Evolutionary conservation across 23 tunicate species (phyloP).

Genomic region (Trididemnum nubilum): DNA sequence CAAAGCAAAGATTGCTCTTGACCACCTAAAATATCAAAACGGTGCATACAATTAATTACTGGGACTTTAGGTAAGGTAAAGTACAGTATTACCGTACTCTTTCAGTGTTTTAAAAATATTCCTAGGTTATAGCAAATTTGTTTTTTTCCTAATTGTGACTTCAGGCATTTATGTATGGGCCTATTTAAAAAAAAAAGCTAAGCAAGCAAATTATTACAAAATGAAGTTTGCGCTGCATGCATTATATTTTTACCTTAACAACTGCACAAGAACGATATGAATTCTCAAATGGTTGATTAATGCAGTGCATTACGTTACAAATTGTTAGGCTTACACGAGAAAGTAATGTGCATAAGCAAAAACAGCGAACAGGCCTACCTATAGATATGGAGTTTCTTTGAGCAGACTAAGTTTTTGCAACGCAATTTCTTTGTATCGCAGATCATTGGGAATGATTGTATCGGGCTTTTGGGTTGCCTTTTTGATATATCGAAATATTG

Average conservation of each 20-base stretch:
- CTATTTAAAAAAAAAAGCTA: too few relatives aligned
- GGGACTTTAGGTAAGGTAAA: too few relatives aligned
- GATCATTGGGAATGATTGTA: not conserved
- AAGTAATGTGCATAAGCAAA: not conserved
- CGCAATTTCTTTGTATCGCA: not conserved
- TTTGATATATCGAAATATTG: not conserved
- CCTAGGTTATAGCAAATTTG: too few relatives aligned
- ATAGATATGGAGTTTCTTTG: not conserved
- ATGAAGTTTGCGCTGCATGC: not conserved
- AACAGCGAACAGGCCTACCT: not conserved
- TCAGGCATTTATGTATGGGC: too few relatives aligned
- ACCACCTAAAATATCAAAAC: too few relatives aligned
- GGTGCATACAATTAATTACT: too few relatives aligned
- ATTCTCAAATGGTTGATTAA: not conserved
- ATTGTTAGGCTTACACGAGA: not conserved
- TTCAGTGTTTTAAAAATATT: too few relatives aligned
- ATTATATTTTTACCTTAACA: not conserved
- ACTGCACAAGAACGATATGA: not conserved
- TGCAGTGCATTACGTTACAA: not conserved
- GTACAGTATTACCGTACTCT: too few relatives aligned
- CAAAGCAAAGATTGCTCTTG: conserved; percentile 1
- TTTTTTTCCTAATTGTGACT: too few relatives aligned
- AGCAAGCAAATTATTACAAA: too few relatives aligned
- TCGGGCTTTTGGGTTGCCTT: not conserved
- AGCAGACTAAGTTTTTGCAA: not conserved